Percentiles rank a stretch among this genome's conserved stretches.
phyloP scores from a whole-genome alignment of 2,113 vertebrate genomes.

The Oriolus oriolus region DNA sequence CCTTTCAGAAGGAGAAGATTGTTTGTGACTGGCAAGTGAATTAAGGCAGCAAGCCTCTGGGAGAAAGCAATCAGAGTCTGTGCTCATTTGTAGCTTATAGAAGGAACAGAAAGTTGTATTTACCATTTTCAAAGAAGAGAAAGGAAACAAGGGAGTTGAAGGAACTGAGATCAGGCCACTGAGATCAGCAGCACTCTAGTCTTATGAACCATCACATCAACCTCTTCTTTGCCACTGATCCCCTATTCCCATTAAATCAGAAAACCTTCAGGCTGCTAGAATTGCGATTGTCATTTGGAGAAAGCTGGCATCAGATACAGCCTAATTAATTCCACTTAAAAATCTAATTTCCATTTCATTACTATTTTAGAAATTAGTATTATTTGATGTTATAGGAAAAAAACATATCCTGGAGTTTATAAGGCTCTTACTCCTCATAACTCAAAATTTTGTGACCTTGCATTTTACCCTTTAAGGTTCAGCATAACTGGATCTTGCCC shows the following conservation, averaged over 20 bases:
- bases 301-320: neutral
- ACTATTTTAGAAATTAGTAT: neutral
- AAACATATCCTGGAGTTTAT: neutral
- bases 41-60: neutral
- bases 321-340: conserved; percentile 27
- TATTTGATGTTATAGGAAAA: neutral
- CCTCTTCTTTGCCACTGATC: neutral
- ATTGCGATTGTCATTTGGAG: neutral
- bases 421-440: neutral
- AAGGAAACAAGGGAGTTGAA: neutral
- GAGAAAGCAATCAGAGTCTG: neutral
- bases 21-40: neutral
- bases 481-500: neutral
- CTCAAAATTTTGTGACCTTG: neutral
- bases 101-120: neutral
- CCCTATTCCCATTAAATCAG: neutral
- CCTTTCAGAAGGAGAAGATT: neutral
- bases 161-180: neutral
- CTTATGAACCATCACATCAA: neutral
- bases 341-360: conserved; percentile 9
- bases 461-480: neutral
- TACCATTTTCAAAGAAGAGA: neutral
- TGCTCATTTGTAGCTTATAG: neutral
- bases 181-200: neutral
- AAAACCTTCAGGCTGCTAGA: neutral